Evolutionary conservation across 2,888 invertebrate genomes (phyloP).

Genomic region (Coelinius sp.): DNA sequence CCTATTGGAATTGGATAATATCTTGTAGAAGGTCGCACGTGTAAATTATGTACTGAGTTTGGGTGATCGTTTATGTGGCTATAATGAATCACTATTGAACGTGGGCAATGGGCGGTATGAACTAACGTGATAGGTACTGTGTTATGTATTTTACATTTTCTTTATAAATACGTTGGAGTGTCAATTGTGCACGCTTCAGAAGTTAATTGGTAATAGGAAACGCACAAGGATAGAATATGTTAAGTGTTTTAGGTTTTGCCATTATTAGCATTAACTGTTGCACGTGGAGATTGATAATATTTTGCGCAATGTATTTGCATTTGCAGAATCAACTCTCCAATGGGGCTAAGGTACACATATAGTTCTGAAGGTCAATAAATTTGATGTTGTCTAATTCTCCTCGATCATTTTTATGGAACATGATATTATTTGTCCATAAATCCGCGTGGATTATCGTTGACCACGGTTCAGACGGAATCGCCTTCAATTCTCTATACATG

Average conservation of each 20-base stretch:
- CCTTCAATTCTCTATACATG: no score
- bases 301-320: background rate
- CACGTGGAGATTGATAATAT: slow-evolving; percentile 19
- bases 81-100: slow-evolving; percentile 26
- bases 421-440: no score
- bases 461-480: no score
- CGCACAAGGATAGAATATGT: slow-evolving; percentile 26
- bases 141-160: slow-evolving; percentile 7
- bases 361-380: no score
- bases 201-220: slow-evolving; percentile 19
- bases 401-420: no score
- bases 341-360: no score
- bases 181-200: slow-evolving; percentile 22
- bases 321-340: background rate
- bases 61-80: background rate
- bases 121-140: background rate
- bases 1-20: slow-evolving; percentile 10
- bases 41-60: slow-evolving; percentile 16
- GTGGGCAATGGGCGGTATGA: slow-evolving; percentile 19
- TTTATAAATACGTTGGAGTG: background rate
- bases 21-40: slow-evolving; percentile 2
- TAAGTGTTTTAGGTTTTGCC: slow-evolving; percentile 9
- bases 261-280: background rate
- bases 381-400: no score
- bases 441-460: no score